These are phyloP conservation scores for Panthera tigris DNA, from an alignment of 2,113 vertebrate genomes.

Conservation along the genomic window DNA sequence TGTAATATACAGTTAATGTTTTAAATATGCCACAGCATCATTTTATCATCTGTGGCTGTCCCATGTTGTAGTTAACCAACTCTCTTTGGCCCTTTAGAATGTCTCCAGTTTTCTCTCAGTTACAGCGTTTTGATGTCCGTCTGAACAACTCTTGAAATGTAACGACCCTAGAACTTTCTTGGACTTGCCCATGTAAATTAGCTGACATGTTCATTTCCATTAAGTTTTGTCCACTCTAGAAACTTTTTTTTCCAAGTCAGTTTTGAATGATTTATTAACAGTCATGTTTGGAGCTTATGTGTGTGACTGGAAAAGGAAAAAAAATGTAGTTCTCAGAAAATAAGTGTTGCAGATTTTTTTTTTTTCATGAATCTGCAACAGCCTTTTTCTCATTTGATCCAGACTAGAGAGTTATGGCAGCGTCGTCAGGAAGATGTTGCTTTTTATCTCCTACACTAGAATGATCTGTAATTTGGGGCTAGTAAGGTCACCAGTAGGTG, in stretches of 20 bases:
- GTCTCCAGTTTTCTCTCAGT: background rate
- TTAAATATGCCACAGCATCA: background rate
- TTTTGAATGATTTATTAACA: slow-evolving; percentile 37
- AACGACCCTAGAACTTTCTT: background rate
- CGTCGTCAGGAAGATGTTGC: background rate
- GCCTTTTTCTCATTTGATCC: background rate
- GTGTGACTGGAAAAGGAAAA: background rate
- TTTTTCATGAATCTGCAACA: background rate
- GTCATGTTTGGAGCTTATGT: background rate
- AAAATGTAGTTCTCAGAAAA: background rate
- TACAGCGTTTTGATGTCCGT: background rate
- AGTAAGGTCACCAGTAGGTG: background rate
- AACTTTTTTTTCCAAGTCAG: background rate
- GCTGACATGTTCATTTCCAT: background rate
- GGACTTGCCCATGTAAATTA: background rate
- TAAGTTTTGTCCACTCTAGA: background rate
- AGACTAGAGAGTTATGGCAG: background rate
- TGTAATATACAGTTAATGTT: background rate
- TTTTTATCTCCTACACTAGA: background rate
- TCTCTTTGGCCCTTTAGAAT: background rate
- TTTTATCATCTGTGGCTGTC: background rate
- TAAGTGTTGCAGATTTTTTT: background rate
- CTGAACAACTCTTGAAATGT: background rate
- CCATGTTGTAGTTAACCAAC: background rate
- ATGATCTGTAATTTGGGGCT: background rate